A percentile compares a stretch with the other conserved stretches of the same genome.
Conservation (phyloP, 2,888 invertebrate species). For the Drosophila picticornis region DNA sequence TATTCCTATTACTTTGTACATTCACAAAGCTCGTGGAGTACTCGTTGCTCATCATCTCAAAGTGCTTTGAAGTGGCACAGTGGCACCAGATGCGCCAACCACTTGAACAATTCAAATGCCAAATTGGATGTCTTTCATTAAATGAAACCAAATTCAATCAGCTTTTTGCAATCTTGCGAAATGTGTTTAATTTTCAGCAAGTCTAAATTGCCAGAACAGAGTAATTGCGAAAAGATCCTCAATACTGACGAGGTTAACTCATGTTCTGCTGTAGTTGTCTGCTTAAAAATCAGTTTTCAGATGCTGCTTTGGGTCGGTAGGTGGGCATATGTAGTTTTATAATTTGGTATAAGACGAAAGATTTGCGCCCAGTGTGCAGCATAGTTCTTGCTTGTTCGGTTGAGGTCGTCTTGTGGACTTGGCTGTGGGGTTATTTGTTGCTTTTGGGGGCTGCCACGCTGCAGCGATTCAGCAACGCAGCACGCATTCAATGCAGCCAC, state of each 20-base stretch:
- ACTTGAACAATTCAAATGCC: not conserved
- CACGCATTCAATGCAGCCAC: conserved; percentile 32
- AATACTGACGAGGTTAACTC: no score
- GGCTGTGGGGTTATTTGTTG: conserved; percentile 36
- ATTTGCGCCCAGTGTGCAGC: conserved; percentile 36
- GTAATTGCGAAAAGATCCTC: no score
- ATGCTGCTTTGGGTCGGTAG: not conserved
- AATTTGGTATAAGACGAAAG: not conserved
- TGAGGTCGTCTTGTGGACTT: conserved; percentile 54
- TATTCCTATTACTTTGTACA: conserved; percentile 40
- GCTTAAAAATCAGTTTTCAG: not conserved
- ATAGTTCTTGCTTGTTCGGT: conserved; percentile 20
- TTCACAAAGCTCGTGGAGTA: conserved; percentile 22
- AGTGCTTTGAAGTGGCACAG: conserved; percentile 20
- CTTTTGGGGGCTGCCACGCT: conserved; percentile 1
- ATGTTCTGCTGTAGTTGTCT: not conserved
- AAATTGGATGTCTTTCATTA: not conserved
- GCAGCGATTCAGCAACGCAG: conserved; percentile 11
- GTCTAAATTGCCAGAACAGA: no score
- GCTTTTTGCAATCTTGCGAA: no score
- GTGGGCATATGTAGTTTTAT: no score
- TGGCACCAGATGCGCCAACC: conserved; percentile 22
- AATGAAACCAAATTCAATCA: not conserved
- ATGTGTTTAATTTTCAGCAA: no score
- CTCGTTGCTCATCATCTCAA: conserved; percentile 8